phyloP scores from a whole-genome alignment of 2,113 vertebrate genomes.

The Lynx canadensis region DNA sequence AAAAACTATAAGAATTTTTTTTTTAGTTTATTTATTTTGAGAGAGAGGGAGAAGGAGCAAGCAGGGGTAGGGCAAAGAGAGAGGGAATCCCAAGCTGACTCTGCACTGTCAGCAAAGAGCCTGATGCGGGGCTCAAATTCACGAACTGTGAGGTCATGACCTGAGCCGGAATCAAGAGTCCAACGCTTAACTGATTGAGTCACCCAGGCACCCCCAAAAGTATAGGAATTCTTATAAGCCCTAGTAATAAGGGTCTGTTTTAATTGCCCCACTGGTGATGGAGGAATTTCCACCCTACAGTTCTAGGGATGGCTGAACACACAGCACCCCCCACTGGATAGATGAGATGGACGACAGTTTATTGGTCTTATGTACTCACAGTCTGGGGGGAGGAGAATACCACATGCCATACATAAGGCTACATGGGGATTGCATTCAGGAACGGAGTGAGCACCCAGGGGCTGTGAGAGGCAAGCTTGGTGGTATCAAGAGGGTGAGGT shows the following conservation, averaged over 20 bases:
- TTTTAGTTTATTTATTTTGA: neutral
- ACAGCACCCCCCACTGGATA: neutral
- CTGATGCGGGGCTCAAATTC: too few species aligned
- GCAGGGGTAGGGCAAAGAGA: too few species aligned
- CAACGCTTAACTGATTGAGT: too few species aligned
- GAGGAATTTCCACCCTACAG: neutral
- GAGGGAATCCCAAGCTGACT: too few species aligned
- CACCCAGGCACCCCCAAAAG: neutral
- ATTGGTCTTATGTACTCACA: neutral
- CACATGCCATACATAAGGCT: neutral
- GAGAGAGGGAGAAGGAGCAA: too few species aligned
- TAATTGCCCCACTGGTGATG: neutral
- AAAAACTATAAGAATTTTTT: neutral
- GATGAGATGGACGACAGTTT: neutral
- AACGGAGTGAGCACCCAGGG: neutral
- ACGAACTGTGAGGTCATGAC: too few species aligned
- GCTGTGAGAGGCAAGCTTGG: neutral
- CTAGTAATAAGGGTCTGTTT: neutral
- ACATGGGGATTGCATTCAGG: neutral
- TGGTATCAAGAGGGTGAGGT: neutral
- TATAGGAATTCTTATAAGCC: slow-evolving; percentile 3
- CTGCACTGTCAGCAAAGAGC: too few species aligned
- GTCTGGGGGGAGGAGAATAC: neutral
- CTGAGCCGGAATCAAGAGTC: too few species aligned
- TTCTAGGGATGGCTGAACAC: neutral